Percentiles rank a stretch among this genome's conserved stretches.
Conservation (phyloP, 2,888 invertebrate species). For the Rhagium mordax region DNA sequence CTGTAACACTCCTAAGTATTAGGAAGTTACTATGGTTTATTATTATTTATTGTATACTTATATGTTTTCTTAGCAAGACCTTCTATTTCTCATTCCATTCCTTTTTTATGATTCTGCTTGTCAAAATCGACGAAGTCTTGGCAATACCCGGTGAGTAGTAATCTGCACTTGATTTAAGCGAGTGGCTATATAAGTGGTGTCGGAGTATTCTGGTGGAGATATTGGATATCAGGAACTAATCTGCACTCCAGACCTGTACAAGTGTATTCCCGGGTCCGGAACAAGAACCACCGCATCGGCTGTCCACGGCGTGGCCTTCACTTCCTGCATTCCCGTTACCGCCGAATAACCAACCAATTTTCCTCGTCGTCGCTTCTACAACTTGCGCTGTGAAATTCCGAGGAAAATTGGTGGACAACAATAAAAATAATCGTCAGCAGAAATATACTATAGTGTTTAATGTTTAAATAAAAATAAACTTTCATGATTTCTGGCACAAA, state of each 20-base stretch:
- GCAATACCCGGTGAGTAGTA: slow-evolving; percentile 37
- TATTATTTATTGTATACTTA: no score
- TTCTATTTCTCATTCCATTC: not conserved
- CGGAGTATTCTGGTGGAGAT: slow-evolving; percentile 44
- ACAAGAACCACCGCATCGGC: slow-evolving; percentile 24
- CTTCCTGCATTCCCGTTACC: slow-evolving; percentile 15
- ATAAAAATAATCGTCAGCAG: not conserved
- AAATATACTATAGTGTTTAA: not conserved
- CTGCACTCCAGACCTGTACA: slow-evolving; percentile 48
- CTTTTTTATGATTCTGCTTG: not conserved
- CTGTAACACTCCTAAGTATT: no score
- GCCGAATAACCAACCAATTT: slow-evolving; percentile 26
- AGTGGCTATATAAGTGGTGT: slow-evolving; percentile 47
- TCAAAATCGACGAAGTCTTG: slow-evolving; percentile 13
- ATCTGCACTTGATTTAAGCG: slow-evolving; percentile 58
- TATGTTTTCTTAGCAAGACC: no score
- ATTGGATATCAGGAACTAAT: slow-evolving; percentile 49
- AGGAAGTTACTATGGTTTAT: no score
- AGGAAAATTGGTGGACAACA: not conserved
- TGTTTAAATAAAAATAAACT: not conserved
- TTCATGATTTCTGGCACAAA: no score
- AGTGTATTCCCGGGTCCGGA: slow-evolving; percentile 37
- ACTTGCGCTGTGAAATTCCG: not conserved
- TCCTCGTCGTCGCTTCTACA: slow-evolving; percentile 21
- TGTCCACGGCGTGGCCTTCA: slow-evolving; percentile 16